Percentiles rank a stretch among this genome's conserved stretches.
Evolutionary conservation across 2,888 invertebrate species (phyloP).

Genomic region (Hedychridium roseum): DNA sequence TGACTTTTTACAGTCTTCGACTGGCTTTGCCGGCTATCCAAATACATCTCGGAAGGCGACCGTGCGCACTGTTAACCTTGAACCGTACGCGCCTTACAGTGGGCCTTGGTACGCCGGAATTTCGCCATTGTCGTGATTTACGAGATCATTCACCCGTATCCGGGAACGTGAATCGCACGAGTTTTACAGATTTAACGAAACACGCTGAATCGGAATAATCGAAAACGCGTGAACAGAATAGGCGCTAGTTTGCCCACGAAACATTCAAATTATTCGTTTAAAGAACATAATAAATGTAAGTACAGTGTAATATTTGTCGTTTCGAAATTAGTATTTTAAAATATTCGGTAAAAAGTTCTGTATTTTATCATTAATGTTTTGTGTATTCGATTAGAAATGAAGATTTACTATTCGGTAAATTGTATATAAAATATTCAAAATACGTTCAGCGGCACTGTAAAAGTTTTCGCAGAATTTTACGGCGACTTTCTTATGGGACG

Average conservation of each 20-base stretch:
- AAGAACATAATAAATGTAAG: not conserved
- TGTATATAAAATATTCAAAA: too few relatives aligned
- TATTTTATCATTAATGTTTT: not conserved
- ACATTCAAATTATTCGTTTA: not conserved
- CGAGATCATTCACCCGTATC: not conserved
- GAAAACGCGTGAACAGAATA: too few relatives aligned
- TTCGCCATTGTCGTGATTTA: not conserved
- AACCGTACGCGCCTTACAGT: not conserved
- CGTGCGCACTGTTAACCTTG: not conserved
- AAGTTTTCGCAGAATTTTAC: too few relatives aligned
- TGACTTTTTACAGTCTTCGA: too few relatives aligned
- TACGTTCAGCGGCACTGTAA: too few relatives aligned
- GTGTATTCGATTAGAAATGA: constrained; percentile 22
- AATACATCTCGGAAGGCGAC: too few relatives aligned
- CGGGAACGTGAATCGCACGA: not conserved
- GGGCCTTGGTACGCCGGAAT: constrained; percentile 4
- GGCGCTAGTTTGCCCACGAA: not conserved
- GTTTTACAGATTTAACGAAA: not conserved
- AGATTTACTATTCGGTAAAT: constrained; percentile 36
- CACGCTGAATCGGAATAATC: too few relatives aligned
- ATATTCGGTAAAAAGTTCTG: not conserved
- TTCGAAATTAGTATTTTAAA: too few relatives aligned
- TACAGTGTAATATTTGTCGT: too few relatives aligned
- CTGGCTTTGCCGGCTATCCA: too few relatives aligned
- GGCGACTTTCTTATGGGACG: too few relatives aligned